These are phyloP conservation scores for Forbesichthys papilliferus DNA, from an alignment of 2,113 vertebrate genomes.

Conservation along the genomic window DNA sequence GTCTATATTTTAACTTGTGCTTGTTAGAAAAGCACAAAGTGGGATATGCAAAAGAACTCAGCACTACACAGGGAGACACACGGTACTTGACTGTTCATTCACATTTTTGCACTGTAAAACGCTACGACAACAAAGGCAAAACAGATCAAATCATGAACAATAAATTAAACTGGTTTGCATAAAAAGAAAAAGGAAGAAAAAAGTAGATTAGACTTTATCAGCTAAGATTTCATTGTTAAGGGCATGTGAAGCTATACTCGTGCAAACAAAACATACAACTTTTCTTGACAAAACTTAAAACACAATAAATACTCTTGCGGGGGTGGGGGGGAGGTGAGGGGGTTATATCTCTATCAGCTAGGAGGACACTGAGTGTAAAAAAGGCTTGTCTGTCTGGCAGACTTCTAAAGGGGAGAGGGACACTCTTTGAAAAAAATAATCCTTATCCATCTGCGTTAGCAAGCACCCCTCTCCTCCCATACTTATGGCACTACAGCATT, in stretches of 20 bases:
- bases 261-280: conserved; percentile 64
- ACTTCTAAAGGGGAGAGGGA: conserved; percentile 52
- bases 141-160: conserved; percentile 56
- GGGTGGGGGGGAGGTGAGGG: conserved; percentile 65
- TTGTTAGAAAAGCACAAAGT: conserved; percentile 23
- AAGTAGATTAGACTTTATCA: conserved; percentile 61
- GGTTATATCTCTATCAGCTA: conserved; percentile 64
- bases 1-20: background rate
- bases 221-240: conserved; percentile 60
- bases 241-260: conserved; percentile 65
- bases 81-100: conserved; percentile 54
- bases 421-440: conserved; percentile 36
- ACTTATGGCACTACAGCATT: conserved; percentile 78
- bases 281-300: conserved; percentile 70
- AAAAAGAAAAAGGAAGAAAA: conserved; percentile 42
- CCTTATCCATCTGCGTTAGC: conserved; percentile 43
- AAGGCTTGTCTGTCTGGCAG: conserved; percentile 68
- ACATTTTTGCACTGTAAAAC: conserved; percentile 43
- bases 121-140: conserved; percentile 44
- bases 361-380: conserved; percentile 58
- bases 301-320: conserved; percentile 78
- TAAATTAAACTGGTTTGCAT: conserved; percentile 58
- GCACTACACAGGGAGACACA: conserved; percentile 48
- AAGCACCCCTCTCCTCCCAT: conserved; percentile 61
- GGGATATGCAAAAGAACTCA: conserved; percentile 23